Conservation (phyloP, 1,140 invertebrate genomes). For the Polyergus mexicanus region DNA sequence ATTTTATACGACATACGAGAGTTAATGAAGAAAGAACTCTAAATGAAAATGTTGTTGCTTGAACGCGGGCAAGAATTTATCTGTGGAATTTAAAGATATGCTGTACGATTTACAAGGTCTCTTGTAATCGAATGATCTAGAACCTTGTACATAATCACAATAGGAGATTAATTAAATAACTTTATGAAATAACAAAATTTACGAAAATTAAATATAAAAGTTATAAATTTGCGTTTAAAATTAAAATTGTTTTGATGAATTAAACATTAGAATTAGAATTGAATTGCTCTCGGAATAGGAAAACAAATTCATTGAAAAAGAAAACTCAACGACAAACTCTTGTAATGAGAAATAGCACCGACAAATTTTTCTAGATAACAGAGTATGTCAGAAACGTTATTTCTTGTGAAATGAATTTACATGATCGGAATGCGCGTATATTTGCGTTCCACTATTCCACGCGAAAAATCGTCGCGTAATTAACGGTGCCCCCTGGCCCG, state of each 20-base stretch:
- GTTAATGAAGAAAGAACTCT: conserved; percentile 12
- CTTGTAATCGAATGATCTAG: conserved; percentile 74
- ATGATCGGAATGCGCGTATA: no score
- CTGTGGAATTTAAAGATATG: neutral
- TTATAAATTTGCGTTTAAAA: neutral
- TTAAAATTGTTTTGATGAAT: conserved; percentile 10
- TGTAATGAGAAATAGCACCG: neutral
- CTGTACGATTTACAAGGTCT: conserved; percentile 24
- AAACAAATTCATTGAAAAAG: conserved; percentile 8
- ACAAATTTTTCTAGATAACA: neutral
- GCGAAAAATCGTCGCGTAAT: conserved; percentile 1
- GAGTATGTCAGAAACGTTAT: neutral
- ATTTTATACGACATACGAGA: conserved; percentile 11
- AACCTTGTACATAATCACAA: conserved; percentile 25
- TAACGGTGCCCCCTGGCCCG: neutral
- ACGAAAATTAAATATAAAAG: neutral
- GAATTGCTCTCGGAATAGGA: neutral
- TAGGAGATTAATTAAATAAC: no score
- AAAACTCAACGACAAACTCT: neutral
- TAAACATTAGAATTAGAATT: conserved; percentile 24
- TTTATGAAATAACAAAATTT: neutral
- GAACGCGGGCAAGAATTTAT: neutral
- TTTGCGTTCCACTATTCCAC: neutral
- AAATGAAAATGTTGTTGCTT: neutral
- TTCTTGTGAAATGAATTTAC: neutral